Evolutionary conservation across 2,888 invertebrate species (phyloP).

Genomic region (Odontothrips loti): DNA sequence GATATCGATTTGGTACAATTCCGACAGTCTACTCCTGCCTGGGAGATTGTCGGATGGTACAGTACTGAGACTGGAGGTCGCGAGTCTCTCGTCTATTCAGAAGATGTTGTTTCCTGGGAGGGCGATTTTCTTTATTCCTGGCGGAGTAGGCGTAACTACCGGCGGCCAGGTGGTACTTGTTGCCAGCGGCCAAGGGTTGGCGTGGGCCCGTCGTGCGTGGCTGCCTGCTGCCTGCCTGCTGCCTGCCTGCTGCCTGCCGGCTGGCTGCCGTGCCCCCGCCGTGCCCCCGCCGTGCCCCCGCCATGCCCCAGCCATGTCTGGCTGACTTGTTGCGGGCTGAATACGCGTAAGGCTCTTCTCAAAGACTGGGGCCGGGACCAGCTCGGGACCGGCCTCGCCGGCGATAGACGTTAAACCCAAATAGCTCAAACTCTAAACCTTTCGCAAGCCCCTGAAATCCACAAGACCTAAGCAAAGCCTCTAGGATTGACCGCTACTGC

Average conservation of each 20-base stretch:
- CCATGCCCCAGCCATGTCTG: background rate
- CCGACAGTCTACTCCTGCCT: too few species aligned
- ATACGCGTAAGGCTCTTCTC: background rate
- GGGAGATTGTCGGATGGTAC: too few species aligned
- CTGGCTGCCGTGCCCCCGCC: background rate
- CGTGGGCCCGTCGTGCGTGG: too few species aligned
- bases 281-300: too few species aligned
- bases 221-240: too few species aligned
- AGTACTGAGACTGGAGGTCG: too few species aligned
- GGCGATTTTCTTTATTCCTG: too few species aligned
- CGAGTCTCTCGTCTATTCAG: too few species aligned
- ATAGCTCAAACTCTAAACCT: slow-evolving; percentile 26
- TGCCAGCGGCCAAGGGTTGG: background rate
- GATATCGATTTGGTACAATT: too few species aligned
- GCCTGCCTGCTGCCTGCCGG: background rate
- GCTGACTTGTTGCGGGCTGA: slow-evolving; percentile 20
- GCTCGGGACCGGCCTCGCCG: too few species aligned
- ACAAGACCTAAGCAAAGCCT: slow-evolving; percentile 22
- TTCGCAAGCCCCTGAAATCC: slow-evolving; percentile 25
- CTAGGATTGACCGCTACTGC: slow-evolving; percentile 16
- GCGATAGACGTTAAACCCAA: slow-evolving; percentile 26
- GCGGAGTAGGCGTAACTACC: too few species aligned
- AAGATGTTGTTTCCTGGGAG: too few species aligned
- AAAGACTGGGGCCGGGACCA: slow-evolving; percentile 11
- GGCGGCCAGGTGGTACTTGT: background rate